These are phyloP conservation scores for Carterocephalus palaemon DNA, from an alignment of 2,888 invertebrate species.

Conservation along the genomic window DNA sequence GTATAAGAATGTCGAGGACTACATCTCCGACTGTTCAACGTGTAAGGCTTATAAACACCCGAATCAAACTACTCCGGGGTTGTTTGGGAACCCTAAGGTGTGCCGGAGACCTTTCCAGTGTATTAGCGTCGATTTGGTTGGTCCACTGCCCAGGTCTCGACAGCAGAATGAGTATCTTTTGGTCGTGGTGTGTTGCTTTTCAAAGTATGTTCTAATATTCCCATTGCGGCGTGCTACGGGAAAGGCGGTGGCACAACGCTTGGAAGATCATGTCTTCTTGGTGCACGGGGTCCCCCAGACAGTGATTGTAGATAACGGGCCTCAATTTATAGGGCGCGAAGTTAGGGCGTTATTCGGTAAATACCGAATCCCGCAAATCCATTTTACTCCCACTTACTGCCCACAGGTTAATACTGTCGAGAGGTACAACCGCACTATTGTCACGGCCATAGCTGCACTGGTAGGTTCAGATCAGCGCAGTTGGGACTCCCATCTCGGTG, in stretches of 20 bases:
- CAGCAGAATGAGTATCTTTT: background rate
- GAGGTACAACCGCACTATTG: constrained; percentile 1
- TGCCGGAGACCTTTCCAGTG: constrained; percentile 4
- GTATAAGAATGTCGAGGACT: background rate
- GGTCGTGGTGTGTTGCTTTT: constrained; percentile 4
- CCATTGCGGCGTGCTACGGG: background rate
- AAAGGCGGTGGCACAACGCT: background rate
- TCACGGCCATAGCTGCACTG: background rate
- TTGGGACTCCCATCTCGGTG: background rate
- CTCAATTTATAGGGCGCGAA: background rate
- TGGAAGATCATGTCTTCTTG: constrained; percentile 1
- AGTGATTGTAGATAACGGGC: background rate
- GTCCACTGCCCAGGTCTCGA: constrained; percentile 1
- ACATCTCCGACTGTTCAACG: background rate
- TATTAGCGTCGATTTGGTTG: constrained; percentile 4
- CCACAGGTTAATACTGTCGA: constrained; percentile 5
- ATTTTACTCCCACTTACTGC: background rate
- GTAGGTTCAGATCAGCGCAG: background rate
- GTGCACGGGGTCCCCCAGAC: constrained; percentile 11
- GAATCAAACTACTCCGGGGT: background rate
- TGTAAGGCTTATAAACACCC: constrained; percentile 3
- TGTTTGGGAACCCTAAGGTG: background rate
- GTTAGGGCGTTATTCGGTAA: background rate
- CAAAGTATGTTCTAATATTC: background rate
- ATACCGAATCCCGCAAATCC: background rate